phyloP scores from a whole-genome alignment of 2,888 invertebrate species.

The Helicoverpa assulta region DNA sequence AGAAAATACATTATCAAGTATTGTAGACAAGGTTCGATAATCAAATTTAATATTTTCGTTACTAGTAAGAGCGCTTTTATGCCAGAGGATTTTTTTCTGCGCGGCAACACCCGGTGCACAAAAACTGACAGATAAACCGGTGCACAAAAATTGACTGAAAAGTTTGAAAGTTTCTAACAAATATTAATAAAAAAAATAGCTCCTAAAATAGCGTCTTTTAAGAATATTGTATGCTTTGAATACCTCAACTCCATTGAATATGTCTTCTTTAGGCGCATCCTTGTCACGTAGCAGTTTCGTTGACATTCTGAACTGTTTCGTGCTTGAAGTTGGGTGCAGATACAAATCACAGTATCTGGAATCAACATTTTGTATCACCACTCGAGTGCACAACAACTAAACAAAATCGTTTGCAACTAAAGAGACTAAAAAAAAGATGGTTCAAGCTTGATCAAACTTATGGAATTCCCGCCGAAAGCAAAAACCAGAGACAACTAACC shows the following conservation, averaged over 20 bases:
- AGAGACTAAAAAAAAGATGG: not conserved
- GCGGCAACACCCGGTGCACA: no score
- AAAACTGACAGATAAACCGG: no score
- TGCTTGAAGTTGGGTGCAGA: constrained; percentile 94
- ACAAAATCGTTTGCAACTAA: not conserved
- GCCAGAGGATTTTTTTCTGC: no score
- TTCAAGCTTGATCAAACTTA: no score
- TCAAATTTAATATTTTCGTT: not conserved
- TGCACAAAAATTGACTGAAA: no score
- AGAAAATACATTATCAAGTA: not conserved
- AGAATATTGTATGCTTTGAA: not conserved
- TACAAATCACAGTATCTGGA: constrained; percentile 91
- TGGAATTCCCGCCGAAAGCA: no score
- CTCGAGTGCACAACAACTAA: no score
- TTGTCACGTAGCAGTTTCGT: constrained; percentile 92
- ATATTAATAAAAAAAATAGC: no score
- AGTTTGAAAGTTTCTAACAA: no score
- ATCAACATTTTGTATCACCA: constrained; percentile 5
- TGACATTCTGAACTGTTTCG: constrained; percentile 93
- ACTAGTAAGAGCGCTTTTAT: no score
- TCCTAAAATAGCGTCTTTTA: no score
- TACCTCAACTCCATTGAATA: constrained; percentile 92
- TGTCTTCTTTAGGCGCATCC: constrained; percentile 88
- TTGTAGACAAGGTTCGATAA: not conserved
- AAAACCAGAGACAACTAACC: constrained; percentile 67